Evolutionary conservation across 1,140 invertebrate genomes (phyloP).

Genomic region (Magallana ariakensis): DNA sequence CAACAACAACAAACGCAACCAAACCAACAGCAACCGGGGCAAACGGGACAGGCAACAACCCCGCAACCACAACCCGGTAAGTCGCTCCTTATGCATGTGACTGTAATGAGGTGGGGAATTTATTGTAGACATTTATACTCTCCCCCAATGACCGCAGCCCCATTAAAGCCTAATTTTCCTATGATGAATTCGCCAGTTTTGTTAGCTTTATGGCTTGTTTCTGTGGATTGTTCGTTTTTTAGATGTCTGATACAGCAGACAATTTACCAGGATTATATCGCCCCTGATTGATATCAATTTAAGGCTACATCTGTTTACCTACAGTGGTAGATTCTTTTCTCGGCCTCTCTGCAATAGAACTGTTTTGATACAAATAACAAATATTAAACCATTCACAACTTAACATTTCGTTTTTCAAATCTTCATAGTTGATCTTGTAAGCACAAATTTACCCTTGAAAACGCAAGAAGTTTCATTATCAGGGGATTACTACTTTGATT

Average conservation of each 20-base stretch:
- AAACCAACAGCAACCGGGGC: conserved; percentile 46
- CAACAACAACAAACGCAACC: conserved; percentile 46
- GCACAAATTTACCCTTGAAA: too few species aligned
- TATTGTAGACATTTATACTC: conserved; percentile 31
- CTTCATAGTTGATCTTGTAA: too few species aligned
- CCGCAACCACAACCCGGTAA: conserved; percentile 27
- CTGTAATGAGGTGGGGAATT: conserved; percentile 36
- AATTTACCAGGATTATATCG: conserved; percentile 6
- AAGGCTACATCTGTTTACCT: conserved; percentile 24
- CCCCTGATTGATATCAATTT: conserved; percentile 19
- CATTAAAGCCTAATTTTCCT: conserved; percentile 47
- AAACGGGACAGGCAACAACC: background rate
- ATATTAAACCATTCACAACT: too few species aligned
- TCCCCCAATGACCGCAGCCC: conserved; percentile 13
- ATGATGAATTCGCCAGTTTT: conserved; percentile 25
- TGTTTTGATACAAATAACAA: too few species aligned
- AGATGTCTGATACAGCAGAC: conserved; percentile 17
- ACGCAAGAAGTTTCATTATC: too few species aligned
- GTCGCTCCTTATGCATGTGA: background rate
- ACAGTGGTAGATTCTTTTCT: background rate
- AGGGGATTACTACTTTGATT: too few species aligned
- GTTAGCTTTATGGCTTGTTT: conserved; percentile 6
- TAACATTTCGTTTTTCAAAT: too few species aligned
- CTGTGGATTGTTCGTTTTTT: conserved; percentile 33
- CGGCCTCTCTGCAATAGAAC: too few species aligned